phyloP scores from a whole-genome alignment of 2,113 vertebrate genomes.

The Pseudopipra pipra region DNA sequence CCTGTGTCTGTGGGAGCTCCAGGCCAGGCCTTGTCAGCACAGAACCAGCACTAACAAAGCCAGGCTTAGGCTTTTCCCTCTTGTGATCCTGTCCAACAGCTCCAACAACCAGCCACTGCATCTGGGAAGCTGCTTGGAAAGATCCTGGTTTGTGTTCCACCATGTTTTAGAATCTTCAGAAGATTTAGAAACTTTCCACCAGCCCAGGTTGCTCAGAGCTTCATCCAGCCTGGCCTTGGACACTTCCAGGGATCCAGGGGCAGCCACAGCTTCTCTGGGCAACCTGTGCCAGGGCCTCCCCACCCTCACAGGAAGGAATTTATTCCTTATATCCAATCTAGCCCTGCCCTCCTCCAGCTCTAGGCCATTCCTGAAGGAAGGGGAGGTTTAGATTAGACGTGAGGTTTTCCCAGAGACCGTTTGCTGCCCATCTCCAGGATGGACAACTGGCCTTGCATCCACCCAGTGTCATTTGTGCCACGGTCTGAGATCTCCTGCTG shows the following conservation, averaged over 20 bases:
- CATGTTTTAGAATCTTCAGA: accelerated
- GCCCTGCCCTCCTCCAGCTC: background rate
- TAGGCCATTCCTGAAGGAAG: background rate
- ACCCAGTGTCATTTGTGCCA: accelerated
- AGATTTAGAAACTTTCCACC: background rate
- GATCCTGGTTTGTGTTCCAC: background rate
- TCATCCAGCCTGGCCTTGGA: background rate
- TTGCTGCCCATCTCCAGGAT: background rate
- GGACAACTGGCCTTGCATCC: background rate
- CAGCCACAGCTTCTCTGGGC: background rate
- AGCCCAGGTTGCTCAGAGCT: background rate
- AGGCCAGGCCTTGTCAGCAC: background rate
- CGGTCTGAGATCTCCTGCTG: background rate
- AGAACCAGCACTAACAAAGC: background rate
- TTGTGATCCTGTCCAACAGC: background rate
- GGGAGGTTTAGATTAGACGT: background rate
- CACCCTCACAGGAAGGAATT: background rate
- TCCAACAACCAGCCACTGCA: background rate
- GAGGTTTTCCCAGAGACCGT: background rate
- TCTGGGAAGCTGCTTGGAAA: background rate
- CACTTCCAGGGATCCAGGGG: background rate
- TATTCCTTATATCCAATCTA: background rate
- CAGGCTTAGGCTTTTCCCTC: background rate
- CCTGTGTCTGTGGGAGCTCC: background rate
- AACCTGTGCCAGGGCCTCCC: background rate